Evolutionary conservation across 2,888 invertebrate species (phyloP), one percentile per base, ranked within the genome.

Genomic region (Zaprionus bogoriensis): DNA sequence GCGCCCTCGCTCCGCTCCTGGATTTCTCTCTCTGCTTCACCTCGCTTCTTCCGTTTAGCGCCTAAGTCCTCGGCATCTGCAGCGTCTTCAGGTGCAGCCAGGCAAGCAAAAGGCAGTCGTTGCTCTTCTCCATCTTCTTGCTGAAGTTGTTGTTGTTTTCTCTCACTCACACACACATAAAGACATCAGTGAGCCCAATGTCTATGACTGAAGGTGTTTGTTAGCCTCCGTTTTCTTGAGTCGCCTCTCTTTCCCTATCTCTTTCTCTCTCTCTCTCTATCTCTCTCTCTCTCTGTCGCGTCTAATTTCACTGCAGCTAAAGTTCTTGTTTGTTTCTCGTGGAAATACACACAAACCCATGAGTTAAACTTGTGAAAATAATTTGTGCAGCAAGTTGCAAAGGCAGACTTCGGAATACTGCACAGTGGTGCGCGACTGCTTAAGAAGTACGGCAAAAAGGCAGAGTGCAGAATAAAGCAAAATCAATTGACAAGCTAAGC

Each of bases 321-420:
- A 83, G 81, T 78, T 78, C 67, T 80, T 79, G 77, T 85, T 83
- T 86, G 79, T 79, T 77, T 85, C 86, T 79, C 83, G 69, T 70
- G 67, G 67, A 79, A 82, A 61, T 60, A 74, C 53, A 65, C 72
- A 64, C 53, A 61, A 58, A 42, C 50, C 20, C 48, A 63, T n/a
- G n/a, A 66, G 64, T 67, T 67, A 62, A 82, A 85, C 69, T 77
- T 82, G 72, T 42, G 74, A 72, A 78, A 76, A 76, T 82, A 82
- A 76, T 77, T 77, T 77, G 72, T 74, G 72, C 74, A 51, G 52
- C 68, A 69, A 76, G 72, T 72, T 67, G 53, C 58, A 39, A 63
- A 65, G 55, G 57, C 58, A 23, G 44, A 60, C 58, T 60, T 32
- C 36, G 23, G 42, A 45, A n/a, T 19, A 41, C 23, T n/a, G 51